A percentile compares a stretch with the other conserved stretches of the same genome.
These are phyloP conservation scores for Tichodroma muraria DNA, from an alignment of 2,113 vertebrate genomes.

Conservation along the genomic window DNA sequence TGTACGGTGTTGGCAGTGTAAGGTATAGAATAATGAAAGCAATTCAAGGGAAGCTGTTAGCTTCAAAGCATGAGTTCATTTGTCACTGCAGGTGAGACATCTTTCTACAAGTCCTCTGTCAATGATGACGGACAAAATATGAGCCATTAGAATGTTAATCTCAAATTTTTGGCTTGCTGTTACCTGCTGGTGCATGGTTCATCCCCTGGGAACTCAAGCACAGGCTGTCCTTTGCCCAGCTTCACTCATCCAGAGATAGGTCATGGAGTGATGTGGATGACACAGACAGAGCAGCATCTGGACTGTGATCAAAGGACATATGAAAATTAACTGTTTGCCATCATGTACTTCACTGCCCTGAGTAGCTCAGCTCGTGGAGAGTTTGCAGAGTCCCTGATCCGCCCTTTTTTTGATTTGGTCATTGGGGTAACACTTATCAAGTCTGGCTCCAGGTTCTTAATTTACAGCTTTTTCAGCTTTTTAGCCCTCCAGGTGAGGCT, in stretches of 20 bases:
- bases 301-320: not conserved
- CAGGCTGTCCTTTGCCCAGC: not conserved
- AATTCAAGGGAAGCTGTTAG: not conserved
- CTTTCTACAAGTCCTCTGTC: not conserved
- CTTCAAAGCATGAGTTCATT: not conserved
- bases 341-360: not conserved
- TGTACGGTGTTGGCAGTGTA: not conserved
- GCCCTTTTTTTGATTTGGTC: not conserved
- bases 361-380: accelerated
- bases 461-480: not conserved
- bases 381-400: not conserved
- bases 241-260: not conserved
- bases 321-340: not conserved
- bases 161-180: not conserved
- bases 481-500: not conserved
- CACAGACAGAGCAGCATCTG: not conserved
- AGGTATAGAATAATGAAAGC: not conserved
- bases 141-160: not conserved
- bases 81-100: not conserved
- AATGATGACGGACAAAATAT: not conserved
- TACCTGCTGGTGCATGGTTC: not conserved
- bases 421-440: not conserved
- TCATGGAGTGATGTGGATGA: not conserved
- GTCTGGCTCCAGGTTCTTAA: not conserved
- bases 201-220: not conserved